Evolutionary conservation across 2,113 vertebrate species (phyloP).

Genomic region (Catharus fuscescens): DNA sequence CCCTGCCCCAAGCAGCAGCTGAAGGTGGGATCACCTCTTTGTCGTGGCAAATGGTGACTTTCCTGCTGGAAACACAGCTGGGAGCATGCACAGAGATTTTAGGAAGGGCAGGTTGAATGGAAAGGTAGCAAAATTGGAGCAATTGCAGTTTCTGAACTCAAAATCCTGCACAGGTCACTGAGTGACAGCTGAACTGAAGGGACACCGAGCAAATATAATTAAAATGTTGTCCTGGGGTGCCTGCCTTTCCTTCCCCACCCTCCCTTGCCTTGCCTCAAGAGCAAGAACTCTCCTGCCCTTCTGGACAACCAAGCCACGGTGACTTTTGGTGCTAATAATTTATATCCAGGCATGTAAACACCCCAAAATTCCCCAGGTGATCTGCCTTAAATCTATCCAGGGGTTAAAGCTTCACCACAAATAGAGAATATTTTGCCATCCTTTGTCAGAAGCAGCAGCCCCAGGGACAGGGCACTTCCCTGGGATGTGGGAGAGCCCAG

Average conservation of each 20-base stretch:
- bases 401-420: not conserved
- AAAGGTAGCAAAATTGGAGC: not conserved
- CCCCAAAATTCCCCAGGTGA: not conserved
- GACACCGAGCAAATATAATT: not conserved
- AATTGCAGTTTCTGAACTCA: not conserved
- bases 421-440: not conserved
- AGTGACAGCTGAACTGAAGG: not conserved
- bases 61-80: not conserved
- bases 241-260: not conserved
- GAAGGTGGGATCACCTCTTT: not conserved
- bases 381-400: fast-evolving
- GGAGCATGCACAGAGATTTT: fast-evolving
- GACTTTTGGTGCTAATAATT: not conserved
- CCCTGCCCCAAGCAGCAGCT: not conserved
- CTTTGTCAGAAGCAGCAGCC: not conserved
- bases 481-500: not conserved
- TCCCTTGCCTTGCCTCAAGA: not conserved
- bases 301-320: not conserved
- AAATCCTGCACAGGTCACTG: fast-evolving
- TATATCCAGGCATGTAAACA: not conserved
- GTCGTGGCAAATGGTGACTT: fast-evolving
- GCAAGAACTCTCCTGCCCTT: not conserved
- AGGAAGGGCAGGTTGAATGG: not conserved
- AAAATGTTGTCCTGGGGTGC: not conserved
- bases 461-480: not conserved